These are phyloP conservation scores for Notodonta dromedarius DNA, from an alignment of 2,888 invertebrate genomes.

Conservation along the genomic window DNA sequence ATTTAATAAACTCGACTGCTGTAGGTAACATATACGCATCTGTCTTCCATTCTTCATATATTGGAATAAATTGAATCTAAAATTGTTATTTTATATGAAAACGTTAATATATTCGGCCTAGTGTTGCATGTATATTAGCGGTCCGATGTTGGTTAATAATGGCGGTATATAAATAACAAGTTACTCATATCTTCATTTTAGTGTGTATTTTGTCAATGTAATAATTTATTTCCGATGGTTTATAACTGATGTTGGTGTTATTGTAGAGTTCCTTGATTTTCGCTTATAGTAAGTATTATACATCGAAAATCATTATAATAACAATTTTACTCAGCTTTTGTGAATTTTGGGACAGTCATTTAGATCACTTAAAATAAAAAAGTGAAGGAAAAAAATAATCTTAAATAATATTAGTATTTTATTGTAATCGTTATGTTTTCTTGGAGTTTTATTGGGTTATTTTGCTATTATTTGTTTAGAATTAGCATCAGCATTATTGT, in stretches of 20 bases:
- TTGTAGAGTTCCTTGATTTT: not conserved
- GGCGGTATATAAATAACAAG: not conserved
- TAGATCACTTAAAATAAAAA: no score
- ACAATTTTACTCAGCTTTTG: no score
- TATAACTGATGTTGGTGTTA: constrained; percentile 21
- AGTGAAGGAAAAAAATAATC: no score
- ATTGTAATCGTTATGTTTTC: no score
- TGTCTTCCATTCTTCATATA: constrained; percentile 12
- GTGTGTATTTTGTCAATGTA: constrained; percentile 7
- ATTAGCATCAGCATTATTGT: no score
- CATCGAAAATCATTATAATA: no score
- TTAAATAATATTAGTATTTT: no score
- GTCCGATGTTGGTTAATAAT: constrained; percentile 6
- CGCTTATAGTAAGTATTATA: no score
- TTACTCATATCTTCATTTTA: not conserved
- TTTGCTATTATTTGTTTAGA: no score
- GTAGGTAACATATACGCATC: not conserved
- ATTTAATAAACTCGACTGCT: not conserved
- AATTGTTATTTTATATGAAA: constrained; percentile 1
- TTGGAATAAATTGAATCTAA: constrained; percentile 1
- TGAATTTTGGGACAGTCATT: no score
- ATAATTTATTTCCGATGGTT: constrained; percentile 11
- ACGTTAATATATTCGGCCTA: constrained; percentile 2
- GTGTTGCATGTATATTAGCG: constrained; percentile 7
- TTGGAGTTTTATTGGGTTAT: no score